Percentiles rank a stretch among this genome's conserved stretches.
Conservation (phyloP, 2,797 vertebrate genomes). For the Gymnopithys bicolor region DNA sequence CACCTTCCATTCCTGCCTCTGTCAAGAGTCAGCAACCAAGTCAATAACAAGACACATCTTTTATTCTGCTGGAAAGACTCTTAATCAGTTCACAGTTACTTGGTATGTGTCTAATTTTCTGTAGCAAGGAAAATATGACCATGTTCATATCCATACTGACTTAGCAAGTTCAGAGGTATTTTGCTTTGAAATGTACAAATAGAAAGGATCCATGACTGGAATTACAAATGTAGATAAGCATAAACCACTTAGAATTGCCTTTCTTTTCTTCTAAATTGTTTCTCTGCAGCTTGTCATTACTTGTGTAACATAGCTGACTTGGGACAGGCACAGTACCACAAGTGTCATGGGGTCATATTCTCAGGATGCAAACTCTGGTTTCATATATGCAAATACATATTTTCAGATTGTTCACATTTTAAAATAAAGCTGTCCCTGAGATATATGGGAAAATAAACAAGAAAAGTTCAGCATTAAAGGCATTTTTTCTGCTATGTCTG, state of each 20-base stretch:
- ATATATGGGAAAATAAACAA: neutral
- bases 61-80: constrained; percentile 48
- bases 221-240: constrained; percentile 20
- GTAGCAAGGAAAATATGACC: constrained; percentile 28
- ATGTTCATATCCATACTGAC: neutral
- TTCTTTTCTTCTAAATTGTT: constrained; percentile 12
- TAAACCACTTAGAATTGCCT: neutral
- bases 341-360: neutral
- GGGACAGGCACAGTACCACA: neutral
- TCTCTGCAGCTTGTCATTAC: neutral
- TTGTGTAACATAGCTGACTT: neutral
- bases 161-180: constrained; percentile 39
- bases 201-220: constrained; percentile 50
- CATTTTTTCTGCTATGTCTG: neutral
- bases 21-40: constrained; percentile 35
- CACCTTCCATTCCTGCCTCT: constrained; percentile 28
- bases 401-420: neutral
- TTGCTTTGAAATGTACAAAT: constrained; percentile 60
- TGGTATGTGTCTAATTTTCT: constrained; percentile 54
- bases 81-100: constrained; percentile 45
- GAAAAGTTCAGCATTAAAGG: neutral
- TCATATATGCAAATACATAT: neutral
- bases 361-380: neutral
- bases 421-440: neutral
- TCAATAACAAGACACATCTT: constrained; percentile 31